phyloP scores from a whole-genome alignment of 2,797 vertebrate genomes.

The Sciurus vulgaris region DNA sequence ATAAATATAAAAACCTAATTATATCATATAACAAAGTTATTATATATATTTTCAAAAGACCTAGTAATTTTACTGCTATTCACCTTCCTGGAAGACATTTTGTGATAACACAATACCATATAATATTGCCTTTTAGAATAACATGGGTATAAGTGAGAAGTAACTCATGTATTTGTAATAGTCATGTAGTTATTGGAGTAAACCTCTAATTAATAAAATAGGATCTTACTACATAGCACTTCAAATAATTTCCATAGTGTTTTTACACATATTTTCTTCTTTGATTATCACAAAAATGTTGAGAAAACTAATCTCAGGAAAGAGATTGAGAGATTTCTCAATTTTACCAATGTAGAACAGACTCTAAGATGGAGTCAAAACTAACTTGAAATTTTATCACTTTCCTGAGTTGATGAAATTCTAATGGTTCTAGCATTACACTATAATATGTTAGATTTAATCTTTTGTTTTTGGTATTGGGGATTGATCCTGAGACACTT shows the following conservation, averaged over 20 bases:
- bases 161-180: background rate
- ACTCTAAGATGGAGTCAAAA: background rate
- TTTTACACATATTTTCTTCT: background rate
- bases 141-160: background rate
- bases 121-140: background rate
- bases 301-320: too few species aligned
- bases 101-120: background rate
- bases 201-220: background rate
- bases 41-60: background rate
- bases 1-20: background rate
- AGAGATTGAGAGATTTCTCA: too few species aligned
- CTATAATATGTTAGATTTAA: background rate
- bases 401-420: background rate
- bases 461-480: background rate
- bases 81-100: slow-evolving; percentile 5
- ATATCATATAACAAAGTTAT: background rate
- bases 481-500: too few species aligned
- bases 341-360: background rate
- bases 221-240: background rate
- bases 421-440: background rate
- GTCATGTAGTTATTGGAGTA: background rate
- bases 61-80: background rate
- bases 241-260: background rate
- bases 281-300: slow-evolving; percentile 4
- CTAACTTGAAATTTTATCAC: background rate